Evolutionary conservation across 2,888 invertebrate species (phyloP), one percentile per base, ranked within the genome.

Genomic region (Timema podura): DNA sequence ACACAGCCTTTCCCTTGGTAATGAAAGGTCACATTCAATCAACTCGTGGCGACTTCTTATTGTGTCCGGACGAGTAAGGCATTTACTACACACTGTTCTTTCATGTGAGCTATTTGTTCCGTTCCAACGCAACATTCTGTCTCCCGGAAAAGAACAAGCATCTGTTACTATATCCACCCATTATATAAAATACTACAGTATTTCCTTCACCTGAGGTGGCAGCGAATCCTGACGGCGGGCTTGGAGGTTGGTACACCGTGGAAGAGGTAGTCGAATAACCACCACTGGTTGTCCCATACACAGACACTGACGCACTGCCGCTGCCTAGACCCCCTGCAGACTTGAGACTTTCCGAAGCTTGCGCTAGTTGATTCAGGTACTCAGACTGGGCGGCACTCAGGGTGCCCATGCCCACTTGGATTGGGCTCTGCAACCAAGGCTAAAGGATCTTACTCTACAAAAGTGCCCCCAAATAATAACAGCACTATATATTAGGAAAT

Each of bases 381-480:
- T 87, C 86, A 61, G 85, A 83, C 77, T 86, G 86, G 30, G 86
- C 87, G 59, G 86, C 84, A 64, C 84, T 86, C 76, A 86, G 76
- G 13, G 69, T 74, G 16, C 74, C 74, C 54, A 74, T 75, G 15
- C 74, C 74, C 65, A 76, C 75, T 48, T 73, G 69, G 67, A 73
- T 71, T 64, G 76, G 74, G 70, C 75, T 76, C 76, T 76, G 73
- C 47, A 74, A 73, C 69, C 61, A 68, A 66, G 11, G n/a, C 9
- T 57, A n/a, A 45, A 68, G 13, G 45, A 65, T 65, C 47, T 46
- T 65, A 16, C 15, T n/a, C 65, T 44, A 13, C 65, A 13, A 16
- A 5, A n/a, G 15, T 30, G 16, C 8, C 7, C 6, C 0, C 30
- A 16, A 13, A 64, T 16, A 64, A 64, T 13, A n/a, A 30, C 30